phyloP scores from a whole-genome alignment of 2,797 vertebrate genomes.

The Hyperoplus immaculatus region DNA sequence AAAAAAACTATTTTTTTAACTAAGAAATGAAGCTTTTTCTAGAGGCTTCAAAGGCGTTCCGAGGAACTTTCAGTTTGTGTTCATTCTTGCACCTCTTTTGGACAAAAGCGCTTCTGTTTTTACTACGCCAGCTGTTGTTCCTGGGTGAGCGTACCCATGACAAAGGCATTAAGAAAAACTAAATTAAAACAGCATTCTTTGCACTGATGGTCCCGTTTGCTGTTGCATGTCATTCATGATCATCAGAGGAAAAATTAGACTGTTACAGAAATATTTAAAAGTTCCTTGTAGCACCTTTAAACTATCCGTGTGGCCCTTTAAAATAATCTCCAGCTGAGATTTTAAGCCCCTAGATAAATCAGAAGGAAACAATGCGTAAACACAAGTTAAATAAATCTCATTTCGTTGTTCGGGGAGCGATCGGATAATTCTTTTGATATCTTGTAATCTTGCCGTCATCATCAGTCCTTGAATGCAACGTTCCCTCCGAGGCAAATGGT shows the following conservation, averaged over 20 bases:
- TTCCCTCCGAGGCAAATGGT: constrained; percentile 69
- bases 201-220: too few relatives aligned
- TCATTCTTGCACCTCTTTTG: too few relatives aligned
- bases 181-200: constrained; percentile 10
- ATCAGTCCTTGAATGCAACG: constrained; percentile 70
- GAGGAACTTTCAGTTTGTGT: too few relatives aligned
- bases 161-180: constrained; percentile 11
- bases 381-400: constrained; percentile 72
- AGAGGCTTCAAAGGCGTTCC: too few relatives aligned
- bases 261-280: too few relatives aligned
- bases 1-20: too few relatives aligned
- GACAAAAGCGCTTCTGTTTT: too few relatives aligned
- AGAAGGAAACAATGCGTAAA: constrained; percentile 61
- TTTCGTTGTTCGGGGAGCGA: constrained; percentile 61
- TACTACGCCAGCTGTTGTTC: too few relatives aligned
- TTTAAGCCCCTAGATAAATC: constrained; percentile 69
- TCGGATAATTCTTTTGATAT: constrained; percentile 73
- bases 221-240: too few relatives aligned
- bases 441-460: constrained; percentile 73
- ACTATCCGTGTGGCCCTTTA: constrained; percentile 30
- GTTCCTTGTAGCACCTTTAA: not conserved
- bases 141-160: too few relatives aligned
- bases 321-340: constrained; percentile 67
- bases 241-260: too few relatives aligned
- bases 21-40: too few relatives aligned